Conservation (phyloP, 1,140 invertebrate species). For the Arctopsyche grandis region DNA sequence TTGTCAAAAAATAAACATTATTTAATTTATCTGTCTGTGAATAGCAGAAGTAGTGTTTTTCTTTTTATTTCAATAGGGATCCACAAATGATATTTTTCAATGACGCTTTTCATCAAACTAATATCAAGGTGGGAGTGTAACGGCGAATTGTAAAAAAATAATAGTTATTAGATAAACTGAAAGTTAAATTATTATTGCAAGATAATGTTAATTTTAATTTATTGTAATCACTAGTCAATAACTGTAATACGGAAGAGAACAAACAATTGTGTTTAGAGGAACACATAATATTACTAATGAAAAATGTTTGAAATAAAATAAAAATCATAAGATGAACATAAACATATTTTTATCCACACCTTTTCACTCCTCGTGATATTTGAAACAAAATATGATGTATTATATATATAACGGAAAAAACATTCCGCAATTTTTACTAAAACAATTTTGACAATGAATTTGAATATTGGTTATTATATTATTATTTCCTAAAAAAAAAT, state of each 20-base stretch:
- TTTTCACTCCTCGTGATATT: background rate
- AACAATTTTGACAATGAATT: no score
- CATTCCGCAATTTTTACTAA: no score
- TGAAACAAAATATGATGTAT: no score
- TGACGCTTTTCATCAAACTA: background rate
- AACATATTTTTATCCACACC: slow-evolving; percentile 5
- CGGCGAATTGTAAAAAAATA: slow-evolving; percentile 54
- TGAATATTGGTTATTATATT: no score
- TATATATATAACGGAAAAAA: no score
- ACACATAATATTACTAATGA: slow-evolving; percentile 38
- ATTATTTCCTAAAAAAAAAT: no score
- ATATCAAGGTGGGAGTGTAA: slow-evolving; percentile 17
- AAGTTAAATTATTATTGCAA: slow-evolving; percentile 49
- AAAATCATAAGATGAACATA: slow-evolving; percentile 37
- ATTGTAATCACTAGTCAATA: slow-evolving; percentile 43
- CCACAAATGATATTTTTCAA: background rate
- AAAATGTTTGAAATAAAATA: slow-evolving; percentile 54
- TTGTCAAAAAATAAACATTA: no score
- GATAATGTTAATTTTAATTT: slow-evolving; percentile 50
- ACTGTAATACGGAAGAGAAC: slow-evolving; percentile 24
- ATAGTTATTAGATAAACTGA: slow-evolving; percentile 51
- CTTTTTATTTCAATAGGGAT: no score
- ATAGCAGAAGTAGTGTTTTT: no score
- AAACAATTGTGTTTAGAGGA: slow-evolving; percentile 30
- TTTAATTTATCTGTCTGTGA: no score